A percentile compares a stretch with the other conserved stretches of the same genome.
phyloP scores from a whole-genome alignment of 2,113 vertebrate species.

The Columba janthina region DNA sequence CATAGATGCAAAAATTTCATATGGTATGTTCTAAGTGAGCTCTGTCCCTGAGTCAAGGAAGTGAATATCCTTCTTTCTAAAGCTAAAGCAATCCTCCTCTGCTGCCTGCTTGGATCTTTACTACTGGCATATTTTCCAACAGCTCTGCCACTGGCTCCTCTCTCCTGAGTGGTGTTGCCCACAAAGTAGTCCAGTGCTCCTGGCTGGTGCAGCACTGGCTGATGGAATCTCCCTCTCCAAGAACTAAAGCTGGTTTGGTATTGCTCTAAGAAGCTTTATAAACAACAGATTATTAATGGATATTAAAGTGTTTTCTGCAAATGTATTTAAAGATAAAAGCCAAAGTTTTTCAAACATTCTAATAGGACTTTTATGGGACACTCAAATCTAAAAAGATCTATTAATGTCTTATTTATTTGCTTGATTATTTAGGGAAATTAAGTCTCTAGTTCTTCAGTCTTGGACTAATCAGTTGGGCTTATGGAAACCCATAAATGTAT shows the following conservation, averaged over 20 bases:
- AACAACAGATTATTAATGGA: background rate
- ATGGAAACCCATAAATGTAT: background rate
- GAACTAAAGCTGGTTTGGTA: background rate
- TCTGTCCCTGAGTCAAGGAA: background rate
- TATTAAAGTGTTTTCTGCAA: background rate
- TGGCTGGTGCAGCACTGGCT: background rate
- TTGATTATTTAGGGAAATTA: background rate
- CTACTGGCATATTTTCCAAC: background rate
- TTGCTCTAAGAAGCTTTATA: background rate
- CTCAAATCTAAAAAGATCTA: background rate
- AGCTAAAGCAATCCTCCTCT: background rate
- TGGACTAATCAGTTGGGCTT: background rate
- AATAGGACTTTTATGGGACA: background rate
- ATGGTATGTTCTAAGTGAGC: background rate
- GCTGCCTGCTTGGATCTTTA: background rate
- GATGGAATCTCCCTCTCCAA: background rate
- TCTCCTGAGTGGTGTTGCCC: background rate
- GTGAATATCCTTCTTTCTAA: background rate
- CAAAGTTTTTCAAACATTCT: rapidly evolving
- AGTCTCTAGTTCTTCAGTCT: background rate
- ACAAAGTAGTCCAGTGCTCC: background rate
- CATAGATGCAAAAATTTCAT: background rate
- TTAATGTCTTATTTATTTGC: background rate
- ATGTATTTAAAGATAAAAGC: background rate
- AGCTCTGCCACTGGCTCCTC: background rate